Percentiles rank a stretch among this genome's conserved stretches.
Conservation (phyloP, 2,113 vertebrate genomes). For the Microcebus murinus region DNA sequence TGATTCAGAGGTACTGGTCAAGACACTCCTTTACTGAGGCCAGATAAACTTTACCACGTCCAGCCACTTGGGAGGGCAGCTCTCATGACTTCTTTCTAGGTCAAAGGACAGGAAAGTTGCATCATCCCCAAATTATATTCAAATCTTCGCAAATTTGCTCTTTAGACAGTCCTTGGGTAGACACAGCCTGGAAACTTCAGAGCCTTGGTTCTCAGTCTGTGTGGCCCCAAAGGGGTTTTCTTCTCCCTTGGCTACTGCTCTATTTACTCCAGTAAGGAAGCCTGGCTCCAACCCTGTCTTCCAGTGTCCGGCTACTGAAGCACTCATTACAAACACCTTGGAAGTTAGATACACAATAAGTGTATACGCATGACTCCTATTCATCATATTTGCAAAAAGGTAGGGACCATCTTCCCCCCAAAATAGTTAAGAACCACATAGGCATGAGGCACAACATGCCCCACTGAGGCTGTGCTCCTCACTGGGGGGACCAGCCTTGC, state of each 20-base stretch:
- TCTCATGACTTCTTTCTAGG: neutral
- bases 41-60: neutral
- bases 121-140: neutral
- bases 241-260: neutral
- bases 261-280: neutral
- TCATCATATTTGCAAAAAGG: neutral
- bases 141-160: neutral
- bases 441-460: neutral
- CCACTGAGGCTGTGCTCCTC: accelerated
- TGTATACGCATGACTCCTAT: neutral
- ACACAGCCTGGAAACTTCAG: neutral
- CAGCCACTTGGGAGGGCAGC: neutral
- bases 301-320: neutral
- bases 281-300: neutral
- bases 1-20: neutral
- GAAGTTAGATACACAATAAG: neutral
- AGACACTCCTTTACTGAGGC: neutral
- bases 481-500: neutral
- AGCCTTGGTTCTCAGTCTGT: accelerated
- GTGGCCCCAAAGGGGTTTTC: neutral
- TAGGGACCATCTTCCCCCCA: accelerated
- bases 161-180: neutral
- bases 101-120: neutral
- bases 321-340: neutral
- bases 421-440: neutral